Conservation (phyloP, 2,113 vertebrate genomes). For the Phoxinus phoxinus region DNA sequence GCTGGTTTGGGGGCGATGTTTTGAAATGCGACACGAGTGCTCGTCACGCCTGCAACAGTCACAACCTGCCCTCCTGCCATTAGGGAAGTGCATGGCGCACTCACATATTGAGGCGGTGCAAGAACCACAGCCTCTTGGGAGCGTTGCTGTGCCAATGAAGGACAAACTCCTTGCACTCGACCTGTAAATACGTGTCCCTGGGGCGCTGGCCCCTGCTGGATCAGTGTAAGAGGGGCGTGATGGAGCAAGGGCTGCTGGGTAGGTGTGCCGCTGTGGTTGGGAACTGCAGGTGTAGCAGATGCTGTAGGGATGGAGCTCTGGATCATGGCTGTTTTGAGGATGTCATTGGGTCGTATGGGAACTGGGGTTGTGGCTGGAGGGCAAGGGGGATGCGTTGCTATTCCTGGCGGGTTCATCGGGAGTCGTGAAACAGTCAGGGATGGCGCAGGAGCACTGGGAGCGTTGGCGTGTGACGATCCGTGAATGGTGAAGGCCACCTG, state of each 20-base stretch:
- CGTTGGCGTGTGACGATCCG: constrained; percentile 82
- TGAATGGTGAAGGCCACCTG: constrained; percentile 87
- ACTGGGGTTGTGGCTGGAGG: constrained; percentile 75
- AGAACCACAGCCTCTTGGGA: constrained; percentile 85
- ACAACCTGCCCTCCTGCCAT: constrained; percentile 84
- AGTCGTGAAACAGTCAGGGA: constrained; percentile 84
- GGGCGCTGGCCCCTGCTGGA: constrained; percentile 90
- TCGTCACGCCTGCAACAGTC: constrained; percentile 84
- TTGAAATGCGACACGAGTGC: constrained; percentile 92
- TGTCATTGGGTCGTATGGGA: constrained; percentile 84
- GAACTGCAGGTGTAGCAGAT: constrained; percentile 73
- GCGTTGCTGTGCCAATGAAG: constrained; percentile 83
- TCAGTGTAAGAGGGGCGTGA: constrained; percentile 90
- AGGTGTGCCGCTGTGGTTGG: constrained; percentile 83
- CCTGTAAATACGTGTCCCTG: constrained; percentile 92
- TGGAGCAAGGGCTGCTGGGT: constrained; percentile 83
- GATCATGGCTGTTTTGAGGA: constrained; percentile 82
- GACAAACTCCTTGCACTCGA: constrained; percentile 89
- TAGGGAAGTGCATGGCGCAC: constrained; percentile 83
- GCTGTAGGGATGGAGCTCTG: constrained; percentile 84
- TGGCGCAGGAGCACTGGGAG: constrained; percentile 73
- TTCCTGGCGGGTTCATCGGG: constrained; percentile 77
- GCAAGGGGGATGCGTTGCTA: constrained; percentile 71
- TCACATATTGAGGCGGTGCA: constrained; percentile 82
- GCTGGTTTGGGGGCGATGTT: constrained; percentile 92